Conservation (phyloP, 1,140 invertebrate genomes). For the Papilio machaon region DNA sequence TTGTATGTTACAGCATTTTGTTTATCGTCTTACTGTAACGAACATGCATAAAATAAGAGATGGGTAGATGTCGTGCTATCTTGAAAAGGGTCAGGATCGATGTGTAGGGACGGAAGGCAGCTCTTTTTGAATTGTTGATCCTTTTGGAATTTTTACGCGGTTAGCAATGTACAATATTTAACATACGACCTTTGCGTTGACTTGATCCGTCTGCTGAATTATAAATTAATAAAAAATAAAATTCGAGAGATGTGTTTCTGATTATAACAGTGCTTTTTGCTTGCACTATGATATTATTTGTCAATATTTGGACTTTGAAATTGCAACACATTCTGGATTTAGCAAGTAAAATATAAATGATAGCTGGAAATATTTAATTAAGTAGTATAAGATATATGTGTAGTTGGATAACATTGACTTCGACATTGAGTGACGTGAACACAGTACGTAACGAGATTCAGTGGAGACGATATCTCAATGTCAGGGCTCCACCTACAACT, state of each 20-base stretch:
- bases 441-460: conserved; percentile 24
- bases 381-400: not conserved
- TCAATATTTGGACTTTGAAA: not conserved
- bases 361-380: conserved; percentile 9
- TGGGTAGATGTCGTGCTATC: conserved; percentile 21
- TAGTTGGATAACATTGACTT: conserved; percentile 7
- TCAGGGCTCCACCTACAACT: not conserved
- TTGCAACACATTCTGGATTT: not conserved
- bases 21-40: not conserved
- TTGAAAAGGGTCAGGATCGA: conserved; percentile 27
- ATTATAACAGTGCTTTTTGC: not conserved
- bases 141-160: not conserved
- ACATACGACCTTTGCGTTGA: not conserved
- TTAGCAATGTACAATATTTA: conserved; percentile 8
- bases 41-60: conserved; percentile 22
- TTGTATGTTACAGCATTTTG: not conserved
- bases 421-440: conserved; percentile 21
- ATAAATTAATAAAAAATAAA: not conserved
- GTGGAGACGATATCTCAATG: conserved; percentile 24
- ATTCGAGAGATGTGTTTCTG: too few species aligned
- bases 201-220: not conserved
- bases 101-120: not conserved
- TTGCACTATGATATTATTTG: not conserved
- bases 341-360: not conserved
- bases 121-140: not conserved